Base-by-base conservation (phyloP, 2,113 vertebrate species). In the Pelecanoides urinatrix region DNA sequence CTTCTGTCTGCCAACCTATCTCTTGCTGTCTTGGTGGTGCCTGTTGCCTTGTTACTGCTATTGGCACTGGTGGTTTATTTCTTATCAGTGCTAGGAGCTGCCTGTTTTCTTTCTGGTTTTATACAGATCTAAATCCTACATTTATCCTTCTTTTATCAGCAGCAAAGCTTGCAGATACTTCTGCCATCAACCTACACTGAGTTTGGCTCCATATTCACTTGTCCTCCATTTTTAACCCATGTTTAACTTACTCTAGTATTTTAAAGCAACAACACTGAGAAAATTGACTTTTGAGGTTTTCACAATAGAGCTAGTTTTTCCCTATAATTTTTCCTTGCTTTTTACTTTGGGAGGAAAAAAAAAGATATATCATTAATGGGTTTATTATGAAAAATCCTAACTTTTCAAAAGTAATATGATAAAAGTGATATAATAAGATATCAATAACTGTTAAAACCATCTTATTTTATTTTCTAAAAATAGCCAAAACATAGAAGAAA, bases 11-110 rank as follows among this genome's bases (percentile, higher is more conserved):
- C 92, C 94, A 96, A 42, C 84, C 87, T 95, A 91, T 97, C 92
- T 97, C 74, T 50, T 71, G 74, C 70, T 93, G 95, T 96, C 93
- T 96, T 97, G 94, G 92, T 95, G 87, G 96, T 96, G 95, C 95
- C 92, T 97, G 96, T 94, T 89, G 87, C 91, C 94, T 91, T 92
- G 36, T 89, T 94, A 58, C 81, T 92, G 77, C 74, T 91, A 5
- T 90, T 97, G 92, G 92, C 95, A 96, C 74, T 44, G 32, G 25
- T 49, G 38, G 36, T 96, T 83, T 71, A 87, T 83, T 96, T 94
- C 91, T 96, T 95, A 96, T 97, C 94, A 30, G 77, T 66, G 42
- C 62, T 94, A 65, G 86, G 77, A 96, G 91, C 88, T 88, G 84
- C 81, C 93, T 95, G 87, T 82, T 95, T 88, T 91, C 81, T 77